Evolutionary conservation across 2,797 vertebrate species (phyloP).

Genomic region (Thunnus albacares): DNA sequence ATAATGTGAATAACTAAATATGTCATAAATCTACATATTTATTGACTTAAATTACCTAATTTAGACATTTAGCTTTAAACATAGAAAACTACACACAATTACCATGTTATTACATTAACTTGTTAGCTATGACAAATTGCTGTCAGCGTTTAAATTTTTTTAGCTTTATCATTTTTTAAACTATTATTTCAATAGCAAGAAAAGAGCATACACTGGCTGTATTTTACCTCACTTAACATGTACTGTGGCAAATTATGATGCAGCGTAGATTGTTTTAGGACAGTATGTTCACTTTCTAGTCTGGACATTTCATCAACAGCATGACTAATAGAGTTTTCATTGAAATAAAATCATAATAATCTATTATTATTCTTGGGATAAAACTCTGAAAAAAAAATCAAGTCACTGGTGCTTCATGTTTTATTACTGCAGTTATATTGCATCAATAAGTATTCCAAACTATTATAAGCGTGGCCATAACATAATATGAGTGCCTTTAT

Average conservation of each 20-base stretch:
- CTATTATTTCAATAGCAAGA: neutral
- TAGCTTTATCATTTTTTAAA: neutral
- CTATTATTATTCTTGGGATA: neutral
- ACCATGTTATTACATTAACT: constrained; percentile 1
- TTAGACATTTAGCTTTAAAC: neutral
- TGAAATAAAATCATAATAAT: constrained; percentile 11
- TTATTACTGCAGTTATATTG: constrained; percentile 43
- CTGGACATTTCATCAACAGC: neutral
- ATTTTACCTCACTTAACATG: constrained; percentile 1
- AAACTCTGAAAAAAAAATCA: constrained; percentile 15
- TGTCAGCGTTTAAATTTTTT: neutral
- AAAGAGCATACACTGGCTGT: constrained; percentile 12
- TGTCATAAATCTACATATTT: constrained; percentile 14
- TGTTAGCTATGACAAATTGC: neutral
- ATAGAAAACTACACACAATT: constrained; percentile 1
- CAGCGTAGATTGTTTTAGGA: neutral
- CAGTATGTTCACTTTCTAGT: neutral
- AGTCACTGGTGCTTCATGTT: constrained; percentile 18
- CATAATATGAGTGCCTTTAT: constrained; percentile 25
- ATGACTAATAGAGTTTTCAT: constrained; percentile 2
- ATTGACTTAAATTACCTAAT: constrained; percentile 10
- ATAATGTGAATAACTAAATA: constrained; percentile 11
- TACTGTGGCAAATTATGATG: neutral
- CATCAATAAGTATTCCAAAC: constrained; percentile 30
- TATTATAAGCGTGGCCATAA: constrained; percentile 15